Evolutionary conservation across 2,888 invertebrate species (phyloP), one percentile per base, ranked within the genome.

Genomic region (Serripes groenlandicus): DNA sequence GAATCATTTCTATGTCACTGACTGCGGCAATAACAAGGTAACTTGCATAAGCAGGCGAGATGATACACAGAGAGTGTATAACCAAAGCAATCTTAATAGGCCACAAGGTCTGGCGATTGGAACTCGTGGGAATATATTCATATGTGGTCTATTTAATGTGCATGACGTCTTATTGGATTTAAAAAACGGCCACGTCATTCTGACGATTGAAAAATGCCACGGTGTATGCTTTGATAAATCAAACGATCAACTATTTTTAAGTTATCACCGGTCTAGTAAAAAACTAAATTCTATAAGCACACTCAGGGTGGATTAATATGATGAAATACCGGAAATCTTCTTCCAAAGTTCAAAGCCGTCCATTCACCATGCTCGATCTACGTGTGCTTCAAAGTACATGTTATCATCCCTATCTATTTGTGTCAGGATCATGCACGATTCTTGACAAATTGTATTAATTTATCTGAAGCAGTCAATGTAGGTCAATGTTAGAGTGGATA

Each of bases 11-110:
- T 42, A 42, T 42, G 42, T 66, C 1, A 42, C 26, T 42, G 66
- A 66, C 23, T 37, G 37, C 34, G 66, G 66, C 9, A 66, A 66
- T 15, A 34, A 42, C 26, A 42, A 30, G 0, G 42, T 66, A n/a
- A 66, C 66, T 26, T 66, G 26, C 9, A 42, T 66, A 30, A 66
- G 42, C n/a, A 66, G 18, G 34, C 37, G 66, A 37, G 66, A 66
- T 28, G 66, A 42, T 37, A 42, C 37, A 15, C 23, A 37, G 35
- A 37, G 28, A 26, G 42, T 15, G n/a, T 66, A 23, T 26, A 37
- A 23, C 7, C 30, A 28, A 23, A 37, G n/a, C 23, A 42, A 9
- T 26, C 35, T 66, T 5, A 28, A 18, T 26, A n/a, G 42, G 42
- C 66, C 66, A 0, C 66, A 66, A 26, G 66, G 66, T 11, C 28